phyloP scores from a whole-genome alignment of 1,140 invertebrate species.

The Whitmania pigra region DNA sequence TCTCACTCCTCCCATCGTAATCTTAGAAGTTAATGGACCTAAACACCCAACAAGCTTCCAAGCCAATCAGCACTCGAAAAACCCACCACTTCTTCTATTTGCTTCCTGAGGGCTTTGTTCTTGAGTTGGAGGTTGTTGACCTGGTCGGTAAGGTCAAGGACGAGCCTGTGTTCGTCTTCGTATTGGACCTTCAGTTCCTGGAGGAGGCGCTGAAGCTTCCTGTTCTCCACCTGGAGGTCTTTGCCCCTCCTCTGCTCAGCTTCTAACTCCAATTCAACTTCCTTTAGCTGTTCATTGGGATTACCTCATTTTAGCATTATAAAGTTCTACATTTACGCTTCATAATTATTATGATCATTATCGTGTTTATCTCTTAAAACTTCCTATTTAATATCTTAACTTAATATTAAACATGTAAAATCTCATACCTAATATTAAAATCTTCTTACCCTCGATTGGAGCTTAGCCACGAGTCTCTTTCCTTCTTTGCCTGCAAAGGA shows the following conservation, averaged over 20 bases:
- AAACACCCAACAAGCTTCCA: not conserved
- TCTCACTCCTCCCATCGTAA: too few relatives aligned
- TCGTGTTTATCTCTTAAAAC: not conserved
- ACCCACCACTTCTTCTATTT: constrained; percentile 42
- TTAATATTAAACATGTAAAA: too few relatives aligned
- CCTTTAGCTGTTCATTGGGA: constrained; percentile 32
- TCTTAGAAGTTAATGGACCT: not conserved
- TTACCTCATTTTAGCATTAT: not conserved
- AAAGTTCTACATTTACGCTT: not conserved
- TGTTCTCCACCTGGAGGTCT: constrained; percentile 33
- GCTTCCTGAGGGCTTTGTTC: constrained; percentile 40
- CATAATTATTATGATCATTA: not conserved
- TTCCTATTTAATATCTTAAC: not conserved
- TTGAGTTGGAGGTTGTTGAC: constrained; percentile 37
- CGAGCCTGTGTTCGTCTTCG: constrained; percentile 38
- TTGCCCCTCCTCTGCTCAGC: constrained; percentile 37
- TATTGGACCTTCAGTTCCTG: constrained; percentile 33
- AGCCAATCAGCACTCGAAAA: not conserved
- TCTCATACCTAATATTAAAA: not conserved
- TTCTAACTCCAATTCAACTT: constrained; percentile 41
- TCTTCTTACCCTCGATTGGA: constrained; percentile 38
- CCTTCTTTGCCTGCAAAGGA: constrained; percentile 41
- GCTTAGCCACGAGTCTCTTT: constrained; percentile 41
- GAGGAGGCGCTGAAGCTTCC: constrained; percentile 38
- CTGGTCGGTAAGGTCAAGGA: constrained; percentile 36